Evolutionary conservation across 2,888 invertebrate genomes (phyloP).

Genomic region (Acronicta aceris): DNA sequence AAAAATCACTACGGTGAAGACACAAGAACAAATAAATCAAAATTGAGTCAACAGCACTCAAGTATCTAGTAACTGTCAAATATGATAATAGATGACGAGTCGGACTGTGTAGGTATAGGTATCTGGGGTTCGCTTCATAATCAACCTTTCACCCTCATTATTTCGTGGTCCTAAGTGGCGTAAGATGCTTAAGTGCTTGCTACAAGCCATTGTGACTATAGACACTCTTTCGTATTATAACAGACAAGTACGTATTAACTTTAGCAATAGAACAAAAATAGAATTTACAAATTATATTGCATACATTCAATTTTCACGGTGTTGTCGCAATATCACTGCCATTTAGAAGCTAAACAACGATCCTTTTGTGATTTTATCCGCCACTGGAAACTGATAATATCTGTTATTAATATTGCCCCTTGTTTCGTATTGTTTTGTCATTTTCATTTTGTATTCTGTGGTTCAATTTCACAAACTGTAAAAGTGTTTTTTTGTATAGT

Average conservation of each 20-base stretch:
- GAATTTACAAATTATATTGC: conserved; percentile 1
- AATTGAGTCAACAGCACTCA: no score
- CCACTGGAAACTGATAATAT: conserved; percentile 33
- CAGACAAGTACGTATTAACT: not conserved
- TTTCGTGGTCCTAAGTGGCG: not conserved
- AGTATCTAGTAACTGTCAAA: not conserved
- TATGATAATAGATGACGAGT: not conserved
- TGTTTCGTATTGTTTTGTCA: conserved; percentile 30
- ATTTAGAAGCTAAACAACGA: conserved; percentile 31
- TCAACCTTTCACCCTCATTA: not conserved
- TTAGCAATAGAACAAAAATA: not conserved
- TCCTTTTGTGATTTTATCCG: conserved; percentile 13
- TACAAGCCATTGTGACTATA: not conserved
- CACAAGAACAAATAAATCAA: no score
- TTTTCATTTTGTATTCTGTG: conserved; percentile 18
- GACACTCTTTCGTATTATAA: not conserved
- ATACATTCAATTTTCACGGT: conserved; percentile 16
- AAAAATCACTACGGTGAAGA: no score
- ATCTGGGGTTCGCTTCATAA: not conserved
- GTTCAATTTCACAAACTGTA: conserved; percentile 18
- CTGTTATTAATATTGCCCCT: conserved; percentile 35
- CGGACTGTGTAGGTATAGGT: not conserved
- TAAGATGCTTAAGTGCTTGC: not conserved
- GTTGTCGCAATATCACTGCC: conserved; percentile 14
- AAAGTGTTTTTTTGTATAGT: no score